Evolutionary conservation across 23 tunicate genomes (phyloP).

Genomic region (Botrylloides violaceus): DNA sequence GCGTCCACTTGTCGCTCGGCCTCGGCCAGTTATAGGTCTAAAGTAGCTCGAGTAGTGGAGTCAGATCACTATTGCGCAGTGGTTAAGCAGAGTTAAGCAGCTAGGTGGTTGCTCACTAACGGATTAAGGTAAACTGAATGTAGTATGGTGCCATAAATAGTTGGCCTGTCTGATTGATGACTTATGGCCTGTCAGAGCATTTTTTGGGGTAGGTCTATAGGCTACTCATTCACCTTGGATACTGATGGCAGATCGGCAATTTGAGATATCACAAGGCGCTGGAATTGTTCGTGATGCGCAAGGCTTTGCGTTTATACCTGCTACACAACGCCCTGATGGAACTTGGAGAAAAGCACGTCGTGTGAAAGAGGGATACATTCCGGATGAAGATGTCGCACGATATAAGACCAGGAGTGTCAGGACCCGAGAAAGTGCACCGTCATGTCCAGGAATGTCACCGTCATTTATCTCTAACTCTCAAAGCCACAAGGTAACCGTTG

Average conservation of each 20-base stretch:
- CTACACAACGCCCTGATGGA: conserved; percentile 93
- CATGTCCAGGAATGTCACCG: conserved; percentile 60
- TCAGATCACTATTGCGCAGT: too few relatives aligned
- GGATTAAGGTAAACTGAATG: too few relatives aligned
- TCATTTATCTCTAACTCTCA: background rate
- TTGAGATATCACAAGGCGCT: conserved; percentile 65
- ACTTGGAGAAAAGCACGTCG: conserved; percentile 89
- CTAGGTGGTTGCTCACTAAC: too few relatives aligned
- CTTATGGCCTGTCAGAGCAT: too few relatives aligned
- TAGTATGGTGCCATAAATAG: too few relatives aligned
- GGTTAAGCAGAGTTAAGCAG: too few relatives aligned
- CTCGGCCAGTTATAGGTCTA: too few relatives aligned
- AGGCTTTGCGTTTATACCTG: conserved; percentile 93
- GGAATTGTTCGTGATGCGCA: conserved; percentile 78
- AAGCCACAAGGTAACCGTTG: conserved; percentile 21
- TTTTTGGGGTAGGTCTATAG: too few relatives aligned
- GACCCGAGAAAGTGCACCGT: conserved; percentile 55
- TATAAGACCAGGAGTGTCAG: conserved; percentile 42
- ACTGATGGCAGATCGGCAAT: conserved; percentile 6
- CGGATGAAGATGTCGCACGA: conserved; percentile 84
- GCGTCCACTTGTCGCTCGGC: too few relatives aligned
- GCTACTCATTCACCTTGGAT: too few relatives aligned
- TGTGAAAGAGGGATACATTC: conserved; percentile 85
- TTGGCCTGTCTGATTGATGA: too few relatives aligned
- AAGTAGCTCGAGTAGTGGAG: too few relatives aligned